phyloP scores from a whole-genome alignment of 2,797 vertebrate species.

The Pangasius larnaudii region DNA sequence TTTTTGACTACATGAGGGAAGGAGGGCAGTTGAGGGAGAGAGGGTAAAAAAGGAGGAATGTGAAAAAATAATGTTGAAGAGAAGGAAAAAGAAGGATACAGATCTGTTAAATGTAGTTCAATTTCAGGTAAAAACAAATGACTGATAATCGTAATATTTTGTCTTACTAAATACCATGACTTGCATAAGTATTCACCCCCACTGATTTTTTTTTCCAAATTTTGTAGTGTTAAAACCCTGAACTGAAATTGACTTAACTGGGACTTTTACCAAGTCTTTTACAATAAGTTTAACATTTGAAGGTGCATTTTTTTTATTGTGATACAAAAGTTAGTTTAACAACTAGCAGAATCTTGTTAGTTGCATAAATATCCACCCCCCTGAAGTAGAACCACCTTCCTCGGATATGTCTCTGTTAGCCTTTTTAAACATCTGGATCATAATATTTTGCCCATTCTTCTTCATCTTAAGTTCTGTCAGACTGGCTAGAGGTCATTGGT shows the following conservation, averaged over 20 bases:
- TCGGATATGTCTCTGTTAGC: not conserved
- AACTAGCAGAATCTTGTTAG: not conserved
- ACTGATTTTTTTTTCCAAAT: not conserved
- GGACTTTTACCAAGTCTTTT: not conserved
- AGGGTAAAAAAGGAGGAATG: slow-evolving; percentile 6
- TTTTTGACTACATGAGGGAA: slow-evolving; percentile 84
- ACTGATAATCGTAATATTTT: not conserved
- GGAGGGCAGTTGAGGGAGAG: slow-evolving; percentile 1
- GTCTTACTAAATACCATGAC: not conserved
- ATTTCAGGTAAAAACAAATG: slow-evolving; percentile 37
- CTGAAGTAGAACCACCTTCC: not conserved
- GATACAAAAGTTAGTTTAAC: not conserved
- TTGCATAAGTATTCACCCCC: not conserved
- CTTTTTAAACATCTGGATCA: not conserved
- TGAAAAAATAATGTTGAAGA: slow-evolving; percentile 15
- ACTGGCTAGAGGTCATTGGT: not conserved
- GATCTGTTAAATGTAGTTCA: slow-evolving; percentile 17
- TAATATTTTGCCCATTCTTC: not conserved
- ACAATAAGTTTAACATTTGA: not conserved
- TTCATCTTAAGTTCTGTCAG: not conserved
- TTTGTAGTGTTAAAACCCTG: not conserved
- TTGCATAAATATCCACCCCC: not conserved
- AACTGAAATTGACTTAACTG: not conserved
- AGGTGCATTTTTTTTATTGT: not conserved
- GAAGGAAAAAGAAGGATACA: slow-evolving; percentile 31